Percentiles rank a stretch among this genome's conserved stretches.
Evolutionary conservation across 2,797 vertebrate genomes (phyloP).

Genomic region (Chiroxiphia lanceolata): DNA sequence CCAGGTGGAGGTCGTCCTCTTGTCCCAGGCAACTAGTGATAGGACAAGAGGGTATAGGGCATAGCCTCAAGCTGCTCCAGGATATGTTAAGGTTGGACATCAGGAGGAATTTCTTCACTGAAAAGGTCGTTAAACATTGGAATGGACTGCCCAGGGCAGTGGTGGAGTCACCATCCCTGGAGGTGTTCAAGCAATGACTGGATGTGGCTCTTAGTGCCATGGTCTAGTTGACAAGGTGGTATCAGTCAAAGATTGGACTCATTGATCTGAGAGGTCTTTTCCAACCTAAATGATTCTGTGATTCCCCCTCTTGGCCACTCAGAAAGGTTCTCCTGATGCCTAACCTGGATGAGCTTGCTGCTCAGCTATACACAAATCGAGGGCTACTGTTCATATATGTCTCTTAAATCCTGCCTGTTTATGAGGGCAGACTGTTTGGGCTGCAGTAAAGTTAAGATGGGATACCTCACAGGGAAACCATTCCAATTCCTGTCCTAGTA

Average conservation of each 20-base stretch:
- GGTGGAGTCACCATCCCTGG: not conserved
- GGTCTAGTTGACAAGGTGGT: not conserved
- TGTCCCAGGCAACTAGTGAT: not conserved
- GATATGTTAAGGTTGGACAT: not conserved
- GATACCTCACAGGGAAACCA: not conserved
- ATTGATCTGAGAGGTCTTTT: not conserved
- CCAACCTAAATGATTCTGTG: not conserved
- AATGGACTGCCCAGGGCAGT: not conserved
- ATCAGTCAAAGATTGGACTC: not conserved
- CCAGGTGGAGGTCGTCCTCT: not conserved
- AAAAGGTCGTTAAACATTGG: not conserved
- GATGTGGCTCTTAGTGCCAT: rapidly evolving
- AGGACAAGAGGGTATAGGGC: not conserved
- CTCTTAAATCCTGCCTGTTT: not conserved
- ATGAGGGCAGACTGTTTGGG: not conserved
- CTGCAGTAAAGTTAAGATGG: not conserved
- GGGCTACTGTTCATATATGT: rapidly evolving
- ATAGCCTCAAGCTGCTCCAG: not conserved
- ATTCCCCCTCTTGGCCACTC: not conserved
- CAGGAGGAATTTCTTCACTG: not conserved
- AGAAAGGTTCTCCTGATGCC: not conserved
- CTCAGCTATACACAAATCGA: not conserved
- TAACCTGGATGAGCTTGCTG: rapidly evolving
- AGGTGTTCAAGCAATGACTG: not conserved
- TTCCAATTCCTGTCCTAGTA: not conserved